Evolutionary conservation across 2,888 invertebrate genomes (phyloP).

Genomic region (Eremobia ochroleuca): DNA sequence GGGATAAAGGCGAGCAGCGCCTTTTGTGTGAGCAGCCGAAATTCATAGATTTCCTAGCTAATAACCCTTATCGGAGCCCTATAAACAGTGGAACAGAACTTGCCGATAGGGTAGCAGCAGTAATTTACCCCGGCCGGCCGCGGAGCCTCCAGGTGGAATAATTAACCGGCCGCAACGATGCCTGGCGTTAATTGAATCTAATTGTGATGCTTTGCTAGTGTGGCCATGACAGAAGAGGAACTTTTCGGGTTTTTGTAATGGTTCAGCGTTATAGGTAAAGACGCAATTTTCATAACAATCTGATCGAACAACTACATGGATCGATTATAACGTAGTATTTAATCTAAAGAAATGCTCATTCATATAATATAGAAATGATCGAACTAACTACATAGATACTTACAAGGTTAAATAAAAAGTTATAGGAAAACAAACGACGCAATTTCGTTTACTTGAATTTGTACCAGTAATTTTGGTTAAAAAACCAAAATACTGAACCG

Average conservation of each 20-base stretch:
- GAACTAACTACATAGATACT: not conserved
- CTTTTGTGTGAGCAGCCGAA: not conserved
- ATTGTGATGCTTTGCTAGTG: conserved; percentile 65
- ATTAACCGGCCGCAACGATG: conserved; percentile 67
- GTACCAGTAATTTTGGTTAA: too few relatives aligned
- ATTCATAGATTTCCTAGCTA: not conserved
- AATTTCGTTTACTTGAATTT: too few relatives aligned
- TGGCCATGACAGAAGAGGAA: conserved; percentile 8
- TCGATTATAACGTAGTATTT: not conserved
- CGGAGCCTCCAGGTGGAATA: conserved; percentile 55
- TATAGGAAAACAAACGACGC: too few relatives aligned
- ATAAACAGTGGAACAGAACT: conserved; percentile 21
- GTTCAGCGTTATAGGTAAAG: not conserved
- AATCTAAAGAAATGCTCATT: not conserved
- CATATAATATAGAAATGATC: not conserved
- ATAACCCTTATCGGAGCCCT: conserved; percentile 1
- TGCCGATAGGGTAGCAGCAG: conserved; percentile 36
- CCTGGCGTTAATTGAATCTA: conserved; percentile 75
- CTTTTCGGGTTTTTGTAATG: not conserved
- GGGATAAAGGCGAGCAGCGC: not conserved
- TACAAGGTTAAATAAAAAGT: too few relatives aligned
- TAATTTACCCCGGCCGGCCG: conserved; percentile 56
- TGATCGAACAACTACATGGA: not conserved
- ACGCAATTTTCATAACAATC: not conserved
- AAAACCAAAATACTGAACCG: too few relatives aligned